A percentile compares a stretch with the other conserved stretches of the same genome.
Conservation (phyloP, 1,140 invertebrate species). For the Drosophila pruinosa region DNA sequence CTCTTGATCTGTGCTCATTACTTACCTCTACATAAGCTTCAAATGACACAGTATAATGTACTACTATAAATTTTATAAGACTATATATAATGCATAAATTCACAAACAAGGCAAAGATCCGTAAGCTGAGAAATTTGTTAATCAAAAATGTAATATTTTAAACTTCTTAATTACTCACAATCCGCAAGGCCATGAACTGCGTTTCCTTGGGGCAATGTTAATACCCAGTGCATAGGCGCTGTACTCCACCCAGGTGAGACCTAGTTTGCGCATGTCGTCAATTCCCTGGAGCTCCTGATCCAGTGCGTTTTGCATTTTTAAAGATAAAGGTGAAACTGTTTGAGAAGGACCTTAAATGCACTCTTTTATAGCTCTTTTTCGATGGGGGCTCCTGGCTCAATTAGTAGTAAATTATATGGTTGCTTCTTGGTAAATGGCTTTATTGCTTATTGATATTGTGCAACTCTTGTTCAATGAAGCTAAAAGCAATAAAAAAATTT, state of each 20-base stretch:
- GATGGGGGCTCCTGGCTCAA: conserved; percentile 29
- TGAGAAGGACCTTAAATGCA: background rate
- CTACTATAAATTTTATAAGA: conserved; percentile 50
- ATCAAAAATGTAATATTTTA: background rate
- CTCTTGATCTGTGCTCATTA: rapidly evolving
- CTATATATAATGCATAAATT: conserved; percentile 61
- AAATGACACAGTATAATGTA: conserved; percentile 56
- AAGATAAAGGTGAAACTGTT: conserved; percentile 32
- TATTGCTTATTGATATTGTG: conserved; percentile 51
- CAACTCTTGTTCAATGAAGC: conserved; percentile 26
- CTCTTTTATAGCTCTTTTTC: conserved; percentile 52
- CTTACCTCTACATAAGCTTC: conserved; percentile 66
- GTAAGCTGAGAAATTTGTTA: conserved; percentile 15
- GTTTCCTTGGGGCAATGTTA: conserved; percentile 61
- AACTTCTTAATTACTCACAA: conserved; percentile 32
- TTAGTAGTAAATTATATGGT: conserved; percentile 68
- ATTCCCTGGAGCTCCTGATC: conserved; percentile 54
- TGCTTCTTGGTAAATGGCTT: conserved; percentile 48
- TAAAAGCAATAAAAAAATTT: conserved; percentile 55
- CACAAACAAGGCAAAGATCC: conserved; percentile 25
- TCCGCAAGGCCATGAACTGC: conserved; percentile 47
- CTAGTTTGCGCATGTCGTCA: conserved; percentile 51
- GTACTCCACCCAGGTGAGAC: conserved; percentile 59
- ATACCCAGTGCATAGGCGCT: conserved; percentile 56
- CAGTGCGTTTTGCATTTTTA: conserved; percentile 51